phyloP scores from a whole-genome alignment of 1,140 invertebrate species.

The Chrysopa pallens region DNA sequence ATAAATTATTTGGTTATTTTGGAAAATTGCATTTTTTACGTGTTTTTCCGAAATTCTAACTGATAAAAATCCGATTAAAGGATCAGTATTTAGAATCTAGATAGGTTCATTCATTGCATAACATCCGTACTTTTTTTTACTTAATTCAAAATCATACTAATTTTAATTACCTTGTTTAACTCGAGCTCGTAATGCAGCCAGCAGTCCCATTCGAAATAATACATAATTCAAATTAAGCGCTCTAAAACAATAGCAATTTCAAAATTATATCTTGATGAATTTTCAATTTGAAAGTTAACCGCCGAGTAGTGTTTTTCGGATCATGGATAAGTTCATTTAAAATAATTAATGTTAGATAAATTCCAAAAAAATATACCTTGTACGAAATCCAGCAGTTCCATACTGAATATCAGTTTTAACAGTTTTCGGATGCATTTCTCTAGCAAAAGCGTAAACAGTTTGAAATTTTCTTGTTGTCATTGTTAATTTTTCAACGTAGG shows the following conservation, averaged over 20 bases:
- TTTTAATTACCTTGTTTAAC: slow-evolving; percentile 46
- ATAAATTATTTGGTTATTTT: too few species aligned
- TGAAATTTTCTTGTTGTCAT: slow-evolving; percentile 13
- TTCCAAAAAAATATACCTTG: slow-evolving; percentile 45
- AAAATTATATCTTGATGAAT: not conserved
- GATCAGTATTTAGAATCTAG: too few species aligned
- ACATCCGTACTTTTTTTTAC: too few species aligned
- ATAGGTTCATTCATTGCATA: too few species aligned
- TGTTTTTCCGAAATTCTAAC: too few species aligned
- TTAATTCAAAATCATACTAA: too few species aligned
- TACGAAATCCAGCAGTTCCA: slow-evolving; percentile 49
- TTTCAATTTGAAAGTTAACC: too few species aligned
- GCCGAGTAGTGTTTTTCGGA: too few species aligned
- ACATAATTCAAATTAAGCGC: slow-evolving; percentile 69
- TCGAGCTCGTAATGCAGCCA: slow-evolving; percentile 75
- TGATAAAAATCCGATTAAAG: too few species aligned
- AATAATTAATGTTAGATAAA: too few species aligned
- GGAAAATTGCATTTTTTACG: too few species aligned
- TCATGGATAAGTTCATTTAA: too few species aligned
- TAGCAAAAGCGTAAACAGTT: slow-evolving; percentile 48
- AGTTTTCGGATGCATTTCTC: slow-evolving; percentile 53
- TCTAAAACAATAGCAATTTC: slow-evolving; percentile 32
- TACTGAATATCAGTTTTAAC: slow-evolving; percentile 40
- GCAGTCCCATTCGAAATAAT: slow-evolving; percentile 78
- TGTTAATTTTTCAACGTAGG: not conserved